These are phyloP conservation scores for Diachasma alloeum DNA, from an alignment of 1,140 invertebrate genomes.

Conservation along the genomic window DNA sequence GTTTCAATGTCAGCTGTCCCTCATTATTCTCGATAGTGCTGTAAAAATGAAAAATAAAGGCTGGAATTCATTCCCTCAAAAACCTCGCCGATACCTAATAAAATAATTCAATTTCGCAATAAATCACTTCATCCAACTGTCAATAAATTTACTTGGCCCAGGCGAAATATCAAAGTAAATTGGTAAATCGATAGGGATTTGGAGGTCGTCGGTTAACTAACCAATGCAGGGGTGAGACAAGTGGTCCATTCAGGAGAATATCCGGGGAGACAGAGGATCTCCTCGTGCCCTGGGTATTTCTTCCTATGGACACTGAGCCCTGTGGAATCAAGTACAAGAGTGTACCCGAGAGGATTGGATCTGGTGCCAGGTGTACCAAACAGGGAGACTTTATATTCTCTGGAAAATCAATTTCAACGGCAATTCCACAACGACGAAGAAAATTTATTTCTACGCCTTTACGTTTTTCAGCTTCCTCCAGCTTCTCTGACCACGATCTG, in stretches of 20 bases:
- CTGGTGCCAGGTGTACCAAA: slow-evolving; percentile 74
- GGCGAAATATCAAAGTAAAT: slow-evolving; percentile 19
- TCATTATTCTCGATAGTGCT: slow-evolving; percentile 63
- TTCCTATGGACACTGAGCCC: slow-evolving; percentile 64
- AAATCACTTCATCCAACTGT: no score
- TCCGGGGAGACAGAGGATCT: slow-evolving; percentile 55
- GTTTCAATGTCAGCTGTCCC: slow-evolving; percentile 59
- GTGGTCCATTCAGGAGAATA: slow-evolving; percentile 72
- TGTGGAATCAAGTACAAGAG: slow-evolving; percentile 72
- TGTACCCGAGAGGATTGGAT: slow-evolving; percentile 76
- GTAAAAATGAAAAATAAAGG: neutral
- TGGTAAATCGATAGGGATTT: no score
- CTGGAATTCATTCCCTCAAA: no score
- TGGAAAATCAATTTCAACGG: slow-evolving; percentile 60
- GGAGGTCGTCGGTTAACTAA: slow-evolving; percentile 45
- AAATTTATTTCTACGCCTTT: slow-evolving; percentile 68
- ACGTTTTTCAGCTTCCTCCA: slow-evolving; percentile 68
- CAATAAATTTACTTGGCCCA: neutral
- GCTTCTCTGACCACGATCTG: slow-evolving; percentile 60
- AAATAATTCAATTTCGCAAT: no score
- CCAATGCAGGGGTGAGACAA: slow-evolving; percentile 75
- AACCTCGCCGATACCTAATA: no score
- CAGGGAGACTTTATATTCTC: slow-evolving; percentile 61
- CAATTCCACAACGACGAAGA: slow-evolving; percentile 65
- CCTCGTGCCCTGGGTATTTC: slow-evolving; percentile 31